Evolutionary conservation across 30 jellyfish, hydroid and myxozoan species (phyloP), one percentile per base, ranked within the genome.

Genomic region (Nemopilema nomurai): DNA sequence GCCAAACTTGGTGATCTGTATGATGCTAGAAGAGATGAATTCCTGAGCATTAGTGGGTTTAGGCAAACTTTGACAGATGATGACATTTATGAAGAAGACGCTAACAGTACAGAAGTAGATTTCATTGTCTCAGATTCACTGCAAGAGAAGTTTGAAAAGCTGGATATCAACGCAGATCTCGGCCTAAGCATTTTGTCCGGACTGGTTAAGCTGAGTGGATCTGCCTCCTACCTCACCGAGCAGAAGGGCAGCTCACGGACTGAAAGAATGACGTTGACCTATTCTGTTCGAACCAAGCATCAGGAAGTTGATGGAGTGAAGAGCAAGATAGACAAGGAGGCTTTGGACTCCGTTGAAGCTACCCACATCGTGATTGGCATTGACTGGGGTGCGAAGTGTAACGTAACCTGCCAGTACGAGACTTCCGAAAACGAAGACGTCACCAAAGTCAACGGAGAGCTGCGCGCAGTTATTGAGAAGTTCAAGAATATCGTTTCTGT

Each of bases 371-470:
- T 87, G 3, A 80, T 87, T 67, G 96, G 96, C 53, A 77, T 87
- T 4, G 90, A 78, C 82, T 87, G 96, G 96, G 96, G 96, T 28
- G 96, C 96, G 26, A 87, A 71, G 17, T 87, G 96, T 81, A 87
- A 78, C 32, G 66, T 87, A 33, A 77, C 91, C 0, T 87, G 96
- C 28, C 51, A 79, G 25, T 77, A 77, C 31, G 76, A 77, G 27
- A 51, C 17, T 8, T 21, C 52, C 0, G 76, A 68, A 0, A 69
- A 87, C 66, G 96, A 87, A 77, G 87, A 78, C 13, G 90, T 29
- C 16, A 69, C 30, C 50, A 49, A 26, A 49, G 84, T 87, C 16
- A 32, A 87, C 57, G 96, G 90, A 32, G 62, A 87, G 28, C 87
- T 87, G 0, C 80, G 67, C 4, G 90, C 90, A 23, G 87, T 67